phyloP scores from a whole-genome alignment of 2,113 vertebrate species.

The Oriolus oriolus region DNA sequence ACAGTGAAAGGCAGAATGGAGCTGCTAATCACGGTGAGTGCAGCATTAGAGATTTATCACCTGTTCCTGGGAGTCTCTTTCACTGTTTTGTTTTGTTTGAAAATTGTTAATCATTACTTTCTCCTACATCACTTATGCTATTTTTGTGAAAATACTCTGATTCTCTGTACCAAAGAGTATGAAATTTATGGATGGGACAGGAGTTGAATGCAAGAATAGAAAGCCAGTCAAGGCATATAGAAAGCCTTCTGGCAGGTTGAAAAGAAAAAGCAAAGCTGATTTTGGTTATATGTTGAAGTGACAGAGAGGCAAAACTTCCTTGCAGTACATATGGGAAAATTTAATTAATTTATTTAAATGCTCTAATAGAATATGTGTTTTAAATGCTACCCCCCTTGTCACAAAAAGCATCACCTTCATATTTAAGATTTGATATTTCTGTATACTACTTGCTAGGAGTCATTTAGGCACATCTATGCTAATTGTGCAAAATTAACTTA shows the following conservation, averaged over 20 bases:
- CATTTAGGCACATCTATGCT: not conserved
- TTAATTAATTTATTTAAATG: not conserved
- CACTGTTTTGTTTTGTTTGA: not conserved
- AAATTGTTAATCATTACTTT: not conserved
- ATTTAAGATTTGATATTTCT: not conserved
- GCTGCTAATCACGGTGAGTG: conserved; percentile 85
- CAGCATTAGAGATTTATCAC: not conserved
- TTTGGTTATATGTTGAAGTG: not conserved
- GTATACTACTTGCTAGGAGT: not conserved
- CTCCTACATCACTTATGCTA: not conserved
- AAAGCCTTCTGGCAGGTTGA: not conserved
- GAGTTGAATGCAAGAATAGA: not conserved
- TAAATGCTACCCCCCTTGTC: not conserved
- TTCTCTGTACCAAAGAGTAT: not conserved
- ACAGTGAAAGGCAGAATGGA: conserved; percentile 89
- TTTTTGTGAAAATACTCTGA: not conserved
- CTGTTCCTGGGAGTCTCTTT: not conserved
- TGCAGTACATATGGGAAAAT: not conserved
- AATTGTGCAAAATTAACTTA: not conserved
- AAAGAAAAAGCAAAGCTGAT: not conserved
- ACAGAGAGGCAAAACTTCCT: not conserved
- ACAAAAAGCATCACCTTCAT: not conserved
- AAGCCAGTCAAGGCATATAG: not conserved
- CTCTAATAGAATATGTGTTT: not conserved
- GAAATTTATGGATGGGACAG: not conserved